These are phyloP conservation scores for Auanema freiburgensis DNA, from an alignment of 2,888 invertebrate genomes.

Conservation along the genomic window DNA sequence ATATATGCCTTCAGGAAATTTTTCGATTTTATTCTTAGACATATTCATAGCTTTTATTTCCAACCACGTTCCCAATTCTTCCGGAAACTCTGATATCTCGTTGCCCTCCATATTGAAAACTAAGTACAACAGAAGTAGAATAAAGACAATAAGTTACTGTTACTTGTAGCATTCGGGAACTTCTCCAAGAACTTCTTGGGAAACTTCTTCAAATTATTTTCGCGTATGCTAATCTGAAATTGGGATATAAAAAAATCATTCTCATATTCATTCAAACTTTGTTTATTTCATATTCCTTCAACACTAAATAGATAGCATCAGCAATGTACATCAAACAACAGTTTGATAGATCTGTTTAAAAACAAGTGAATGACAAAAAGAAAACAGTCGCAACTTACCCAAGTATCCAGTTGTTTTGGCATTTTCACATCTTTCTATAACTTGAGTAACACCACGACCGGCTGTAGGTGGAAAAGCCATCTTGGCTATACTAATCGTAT, in stretches of 20 bases:
- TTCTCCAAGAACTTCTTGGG: slow-evolving; percentile 52
- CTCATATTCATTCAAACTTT: slow-evolving; percentile 11
- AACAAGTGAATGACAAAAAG: background rate
- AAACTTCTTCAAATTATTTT: slow-evolving; percentile 55
- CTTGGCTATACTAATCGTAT: no score
- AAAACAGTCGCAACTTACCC: slow-evolving; percentile 27
- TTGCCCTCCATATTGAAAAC: slow-evolving; percentile 55
- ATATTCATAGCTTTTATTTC: slow-evolving; percentile 47
- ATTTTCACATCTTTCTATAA: slow-evolving; percentile 55
- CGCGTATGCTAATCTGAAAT: slow-evolving; percentile 34
- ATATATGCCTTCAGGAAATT: slow-evolving; percentile 43
- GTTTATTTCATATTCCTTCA: slow-evolving; percentile 44
- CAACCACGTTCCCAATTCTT: slow-evolving; percentile 46
- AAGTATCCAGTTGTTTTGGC: slow-evolving; percentile 55
- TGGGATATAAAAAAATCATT: background rate
- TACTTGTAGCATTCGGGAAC: slow-evolving; percentile 51
- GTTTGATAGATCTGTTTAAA: slow-evolving; percentile 53
- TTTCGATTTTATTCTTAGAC: slow-evolving; percentile 42
- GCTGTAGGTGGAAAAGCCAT: slow-evolving; percentile 34
- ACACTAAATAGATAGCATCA: slow-evolving; percentile 57
- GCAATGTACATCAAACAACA: slow-evolving; percentile 59
- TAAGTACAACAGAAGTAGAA: slow-evolving; percentile 15
- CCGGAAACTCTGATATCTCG: slow-evolving; percentile 46
- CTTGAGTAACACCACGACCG: slow-evolving; percentile 57
- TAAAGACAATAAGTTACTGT: background rate